phyloP scores from a whole-genome alignment of 2,113 vertebrate genomes.

The Solea solea region DNA sequence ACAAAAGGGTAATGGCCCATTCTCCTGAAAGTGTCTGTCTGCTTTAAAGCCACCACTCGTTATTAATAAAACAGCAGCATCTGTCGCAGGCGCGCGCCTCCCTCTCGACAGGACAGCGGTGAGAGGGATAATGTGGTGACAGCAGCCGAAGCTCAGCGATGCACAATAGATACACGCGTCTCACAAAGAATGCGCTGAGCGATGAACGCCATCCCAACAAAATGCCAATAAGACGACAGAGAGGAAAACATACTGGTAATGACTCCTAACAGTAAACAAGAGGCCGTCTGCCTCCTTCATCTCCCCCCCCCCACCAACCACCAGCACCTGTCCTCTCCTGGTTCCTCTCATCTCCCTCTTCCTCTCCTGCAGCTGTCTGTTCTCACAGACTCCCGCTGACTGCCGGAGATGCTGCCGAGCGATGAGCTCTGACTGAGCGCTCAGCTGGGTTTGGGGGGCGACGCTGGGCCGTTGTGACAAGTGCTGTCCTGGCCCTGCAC shows the following conservation, averaged over 20 bases:
- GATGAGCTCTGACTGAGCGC: constrained; percentile 72
- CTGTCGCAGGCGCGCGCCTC: constrained; percentile 40
- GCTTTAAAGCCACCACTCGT: constrained; percentile 56
- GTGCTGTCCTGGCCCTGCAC: constrained; percentile 56
- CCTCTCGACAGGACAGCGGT: constrained; percentile 38
- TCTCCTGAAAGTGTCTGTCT: constrained; percentile 48
- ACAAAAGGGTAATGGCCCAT: constrained; percentile 61
- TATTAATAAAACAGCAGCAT: constrained; percentile 70
- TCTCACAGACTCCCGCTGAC: constrained; percentile 63
- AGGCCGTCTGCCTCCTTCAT: constrained; percentile 28
- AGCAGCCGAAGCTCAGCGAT: neutral
- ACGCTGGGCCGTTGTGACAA: constrained; percentile 69
- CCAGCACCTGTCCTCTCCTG: constrained; percentile 21
- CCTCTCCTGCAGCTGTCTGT: constrained; percentile 61
- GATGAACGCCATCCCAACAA: constrained; percentile 45
- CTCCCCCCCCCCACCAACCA: neutral
- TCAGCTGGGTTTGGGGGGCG: constrained; percentile 21
- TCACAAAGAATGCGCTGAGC: constrained; percentile 24
- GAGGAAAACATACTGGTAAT: constrained; percentile 38
- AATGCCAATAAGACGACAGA: constrained; percentile 52
- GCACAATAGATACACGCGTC: neutral
- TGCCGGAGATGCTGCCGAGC: constrained; percentile 49
- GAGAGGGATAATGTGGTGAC: constrained; percentile 37
- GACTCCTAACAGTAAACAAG: constrained; percentile 45
- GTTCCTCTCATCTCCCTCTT: constrained; percentile 17